Percentiles rank a stretch among this genome's conserved stretches.
phyloP scores from a whole-genome alignment of 2,113 vertebrate species.

The Aegithalos caudatus region DNA sequence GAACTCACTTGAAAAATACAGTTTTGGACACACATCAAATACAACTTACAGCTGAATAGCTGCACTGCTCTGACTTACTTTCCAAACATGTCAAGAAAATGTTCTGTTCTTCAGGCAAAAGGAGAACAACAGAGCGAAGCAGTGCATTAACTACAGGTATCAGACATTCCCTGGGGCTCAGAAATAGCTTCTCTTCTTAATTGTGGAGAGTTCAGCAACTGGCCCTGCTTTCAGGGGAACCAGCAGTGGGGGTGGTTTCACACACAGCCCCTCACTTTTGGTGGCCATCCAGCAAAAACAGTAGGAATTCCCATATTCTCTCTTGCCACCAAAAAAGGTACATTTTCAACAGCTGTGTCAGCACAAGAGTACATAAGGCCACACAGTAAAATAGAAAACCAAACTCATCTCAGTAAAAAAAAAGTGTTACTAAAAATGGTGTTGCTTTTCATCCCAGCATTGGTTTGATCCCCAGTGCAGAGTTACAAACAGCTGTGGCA shows the following conservation, averaged over 20 bases:
- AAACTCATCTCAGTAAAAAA: neutral
- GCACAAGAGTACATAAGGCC: neutral
- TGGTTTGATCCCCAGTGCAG: neutral
- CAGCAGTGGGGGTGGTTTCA: neutral
- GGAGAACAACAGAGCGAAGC: neutral
- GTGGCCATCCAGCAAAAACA: slow-evolving; percentile 22
- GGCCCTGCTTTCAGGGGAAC: neutral
- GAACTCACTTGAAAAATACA: slow-evolving; percentile 43
- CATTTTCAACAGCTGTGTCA: slow-evolving; percentile 16
- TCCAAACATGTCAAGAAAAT: slow-evolving; percentile 49
- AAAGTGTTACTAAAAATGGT: neutral
- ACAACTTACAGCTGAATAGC: slow-evolving; percentile 30
- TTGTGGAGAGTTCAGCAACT: neutral
- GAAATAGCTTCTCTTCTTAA: slow-evolving; percentile 14
- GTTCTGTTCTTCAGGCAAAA: slow-evolving; percentile 29
- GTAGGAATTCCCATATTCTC: slow-evolving; percentile 21
- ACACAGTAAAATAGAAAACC: neutral
- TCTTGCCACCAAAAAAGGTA: neutral
- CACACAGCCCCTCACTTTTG: neutral
- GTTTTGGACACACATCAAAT: slow-evolving; percentile 58
- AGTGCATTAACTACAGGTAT: neutral
- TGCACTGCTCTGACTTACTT: slow-evolving; percentile 12
- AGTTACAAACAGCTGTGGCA: neutral
- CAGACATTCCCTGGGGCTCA: neutral
- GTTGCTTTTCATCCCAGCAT: neutral